phyloP scores from a whole-genome alignment of 2,113 vertebrate genomes.

The Gambusia affinis region DNA sequence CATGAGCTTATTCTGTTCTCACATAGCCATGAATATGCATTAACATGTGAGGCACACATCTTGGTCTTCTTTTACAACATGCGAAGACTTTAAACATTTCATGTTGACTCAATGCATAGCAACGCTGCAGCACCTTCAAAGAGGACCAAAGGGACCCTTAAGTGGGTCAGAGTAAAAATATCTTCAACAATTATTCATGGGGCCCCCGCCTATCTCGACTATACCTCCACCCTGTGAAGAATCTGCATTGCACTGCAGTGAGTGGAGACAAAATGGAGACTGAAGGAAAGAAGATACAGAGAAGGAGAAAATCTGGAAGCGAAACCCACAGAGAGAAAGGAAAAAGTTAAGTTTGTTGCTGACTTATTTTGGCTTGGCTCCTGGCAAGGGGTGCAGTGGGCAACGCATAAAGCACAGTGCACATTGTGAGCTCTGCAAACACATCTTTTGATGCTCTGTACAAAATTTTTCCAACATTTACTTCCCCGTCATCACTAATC shows the following conservation, averaged over 20 bases:
- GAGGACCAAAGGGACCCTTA: slow-evolving; percentile 74
- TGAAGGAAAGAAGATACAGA: slow-evolving; percentile 11
- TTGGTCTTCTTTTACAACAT: slow-evolving; percentile 4
- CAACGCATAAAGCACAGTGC: slow-evolving; percentile 53
- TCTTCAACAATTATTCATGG: slow-evolving; percentile 84
- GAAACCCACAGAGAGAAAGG: slow-evolving; percentile 18
- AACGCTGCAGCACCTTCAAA: slow-evolving; percentile 77
- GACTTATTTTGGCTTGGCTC: slow-evolving; percentile 59
- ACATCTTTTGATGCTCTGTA: slow-evolving; percentile 44
- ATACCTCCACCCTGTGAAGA: slow-evolving; percentile 67
- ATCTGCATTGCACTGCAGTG: slow-evolving; percentile 78
- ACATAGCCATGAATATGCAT: background rate
- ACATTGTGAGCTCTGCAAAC: slow-evolving; percentile 40
- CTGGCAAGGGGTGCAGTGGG: slow-evolving; percentile 70
- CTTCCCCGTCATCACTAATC: slow-evolving; percentile 43
- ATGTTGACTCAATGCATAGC: slow-evolving; percentile 32
- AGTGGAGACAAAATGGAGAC: slow-evolving; percentile 59
- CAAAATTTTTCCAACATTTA: slow-evolving; percentile 45
- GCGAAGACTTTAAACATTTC: slow-evolving; percentile 10
- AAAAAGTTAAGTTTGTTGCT: slow-evolving; percentile 47
- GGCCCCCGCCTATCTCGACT: slow-evolving; percentile 73
- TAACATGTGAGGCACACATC: slow-evolving; percentile 1
- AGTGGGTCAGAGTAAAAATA: slow-evolving; percentile 87
- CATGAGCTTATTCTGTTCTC: background rate
- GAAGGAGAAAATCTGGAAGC: slow-evolving; percentile 11